Evolutionary conservation across 2,888 invertebrate genomes (phyloP).

Genomic region (Epirrita christyi): DNA sequence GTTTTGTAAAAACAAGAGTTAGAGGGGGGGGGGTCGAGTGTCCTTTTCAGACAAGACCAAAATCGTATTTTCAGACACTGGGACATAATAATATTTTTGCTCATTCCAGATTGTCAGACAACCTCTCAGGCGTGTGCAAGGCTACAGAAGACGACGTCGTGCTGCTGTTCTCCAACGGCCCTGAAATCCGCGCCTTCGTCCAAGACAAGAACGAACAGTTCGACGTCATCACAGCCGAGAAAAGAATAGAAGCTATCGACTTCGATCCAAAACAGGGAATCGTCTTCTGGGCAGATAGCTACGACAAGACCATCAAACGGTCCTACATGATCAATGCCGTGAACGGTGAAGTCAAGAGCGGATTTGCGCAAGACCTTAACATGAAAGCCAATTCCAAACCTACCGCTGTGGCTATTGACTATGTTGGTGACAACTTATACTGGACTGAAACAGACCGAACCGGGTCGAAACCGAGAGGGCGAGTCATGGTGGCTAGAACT

Average conservation of each 20-base stretch:
- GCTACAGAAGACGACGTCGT: conserved; percentile 87
- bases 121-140: conserved; percentile 93
- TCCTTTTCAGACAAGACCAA: no score
- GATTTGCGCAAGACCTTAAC: conserved; percentile 94
- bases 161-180: conserved; percentile 92
- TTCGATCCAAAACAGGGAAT: conserved; percentile 93
- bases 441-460: conserved; percentile 95
- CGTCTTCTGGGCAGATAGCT: conserved; percentile 98
- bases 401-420: conserved; percentile 96
- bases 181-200: conserved; percentile 92
- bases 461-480: conserved; percentile 89
- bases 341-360: conserved; percentile 91
- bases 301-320: conserved; percentile 95
- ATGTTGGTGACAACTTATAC: conserved; percentile 96
- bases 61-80: no score
- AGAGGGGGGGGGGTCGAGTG: no score
- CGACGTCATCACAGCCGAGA: conserved; percentile 93
- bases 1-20: no score
- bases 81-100: not conserved
- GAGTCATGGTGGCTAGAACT: conserved; percentile 94
- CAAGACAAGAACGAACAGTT: conserved; percentile 88
- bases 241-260: conserved; percentile 96
- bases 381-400: conserved; percentile 94
- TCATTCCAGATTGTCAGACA: conserved; percentile 86
- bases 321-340: conserved; percentile 94